Base-by-base conservation (phyloP, 2,113 vertebrate genomes). In the Dipodomys merriami region DNA sequence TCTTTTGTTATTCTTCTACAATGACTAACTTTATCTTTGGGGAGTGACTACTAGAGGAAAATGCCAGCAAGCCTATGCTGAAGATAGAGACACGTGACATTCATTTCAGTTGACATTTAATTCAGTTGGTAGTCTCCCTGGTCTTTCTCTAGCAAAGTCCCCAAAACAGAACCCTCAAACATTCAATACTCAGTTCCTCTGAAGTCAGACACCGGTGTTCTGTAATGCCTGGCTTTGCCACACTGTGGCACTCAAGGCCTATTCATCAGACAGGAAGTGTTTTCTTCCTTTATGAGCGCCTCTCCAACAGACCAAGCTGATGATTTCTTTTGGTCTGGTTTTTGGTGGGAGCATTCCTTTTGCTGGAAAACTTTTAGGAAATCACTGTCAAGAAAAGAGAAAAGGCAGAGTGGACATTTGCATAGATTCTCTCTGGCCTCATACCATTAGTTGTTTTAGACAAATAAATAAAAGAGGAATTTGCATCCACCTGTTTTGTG, bases 181-280 rank as follows among this genome's bases (percentile, higher is more conserved):
- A 20, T 64, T 18, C 64, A 23, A 33, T 25, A 6, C 44, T 39
- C 33, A 53, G 62, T 15, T 53, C 10, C 39, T 62, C 19, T 30
- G 25, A 6, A 11, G 67, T 49, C 23, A 18, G 15, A 7, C 7
- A 8, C 4, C 11, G 11, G 2, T 1, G 22, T 18, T 68, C 39
- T 96, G 96, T 53, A 97, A 91, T 97, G 77, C 97, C 85, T 3
- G 39, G 5, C 16, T 65, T 57, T 22, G 72, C 95, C 96, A 97
- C 97, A 96, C 46, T 49, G 96, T 92, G 97, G 97, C 74, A 29
- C 88, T 73, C 91, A 46, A 94, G 90, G 49, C 71, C 79, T 62
- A 23, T 30, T 93, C 65, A n/a, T 18, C 10, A 9, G 6, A 3
- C 4, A 20, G 49, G 49, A 46, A 1, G 13, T 15, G 12, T 9